phyloP scores from a whole-genome alignment of 1,140 invertebrate species.

The Drosophila elegans region DNA sequence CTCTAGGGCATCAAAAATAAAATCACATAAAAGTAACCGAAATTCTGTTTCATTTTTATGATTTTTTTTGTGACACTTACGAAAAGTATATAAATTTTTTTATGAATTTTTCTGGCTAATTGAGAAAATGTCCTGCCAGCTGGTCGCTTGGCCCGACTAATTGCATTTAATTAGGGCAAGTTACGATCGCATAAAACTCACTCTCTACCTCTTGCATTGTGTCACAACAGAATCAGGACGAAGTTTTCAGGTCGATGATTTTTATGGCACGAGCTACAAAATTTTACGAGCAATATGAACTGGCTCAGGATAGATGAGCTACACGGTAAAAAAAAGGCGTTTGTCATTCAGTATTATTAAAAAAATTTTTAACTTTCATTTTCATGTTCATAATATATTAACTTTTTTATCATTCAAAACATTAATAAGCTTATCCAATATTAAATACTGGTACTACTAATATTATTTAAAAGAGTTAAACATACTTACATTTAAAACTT shows the following conservation, averaged over 20 bases:
- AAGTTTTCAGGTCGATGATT: conserved; percentile 48
- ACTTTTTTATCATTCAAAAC: too few relatives aligned
- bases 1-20: conserved; percentile 21
- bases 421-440: too few relatives aligned
- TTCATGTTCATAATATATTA: too few relatives aligned
- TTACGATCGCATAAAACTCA: conserved; percentile 50
- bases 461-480: too few relatives aligned
- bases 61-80: conserved; percentile 63
- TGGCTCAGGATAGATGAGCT: conserved; percentile 2
- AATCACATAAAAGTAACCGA: conserved; percentile 51
- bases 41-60: conserved; percentile 46
- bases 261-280: conserved; percentile 43
- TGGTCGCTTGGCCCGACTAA: conserved; percentile 42
- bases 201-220: conserved; percentile 33
- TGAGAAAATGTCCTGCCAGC: conserved; percentile 51
- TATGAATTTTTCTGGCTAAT: conserved; percentile 63
- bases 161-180: conserved; percentile 64
- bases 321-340: conserved; percentile 1
- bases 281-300: conserved; percentile 53
- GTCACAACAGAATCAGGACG: conserved; percentile 48
- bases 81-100: conserved; percentile 50
- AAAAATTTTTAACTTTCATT: too few relatives aligned
- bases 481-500: too few relatives aligned
- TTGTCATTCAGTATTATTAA: too few relatives aligned
- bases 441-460: too few relatives aligned